These are phyloP conservation scores for Morone chrysops DNA, from an alignment of 2,113 vertebrate species.

Conservation along the genomic window DNA sequence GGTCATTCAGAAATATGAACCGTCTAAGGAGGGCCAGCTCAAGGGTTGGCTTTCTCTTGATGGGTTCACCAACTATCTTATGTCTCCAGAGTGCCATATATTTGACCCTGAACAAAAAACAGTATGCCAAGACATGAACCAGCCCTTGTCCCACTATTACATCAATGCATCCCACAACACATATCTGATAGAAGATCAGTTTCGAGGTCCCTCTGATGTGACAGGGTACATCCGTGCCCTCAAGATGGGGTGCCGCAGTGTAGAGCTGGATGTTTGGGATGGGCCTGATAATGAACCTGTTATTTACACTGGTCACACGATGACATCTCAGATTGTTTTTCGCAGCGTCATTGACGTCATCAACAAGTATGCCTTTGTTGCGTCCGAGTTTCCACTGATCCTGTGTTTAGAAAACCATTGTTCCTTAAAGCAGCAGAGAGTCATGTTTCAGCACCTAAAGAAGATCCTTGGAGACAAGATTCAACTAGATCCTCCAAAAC, in stretches of 20 bases:
- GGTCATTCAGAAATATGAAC: constrained; percentile 94
- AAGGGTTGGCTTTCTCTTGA: constrained; percentile 96
- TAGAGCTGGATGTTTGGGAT: constrained; percentile 97
- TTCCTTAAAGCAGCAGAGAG: constrained; percentile 94
- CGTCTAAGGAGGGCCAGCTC: constrained; percentile 93
- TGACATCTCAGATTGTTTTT: constrained; percentile 98
- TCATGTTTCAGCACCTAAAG: constrained; percentile 97
- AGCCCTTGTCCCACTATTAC: constrained; percentile 97
- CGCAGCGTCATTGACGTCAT: constrained; percentile 94
- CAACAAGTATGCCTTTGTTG: constrained; percentile 96
- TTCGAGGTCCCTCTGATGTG: constrained; percentile 97
- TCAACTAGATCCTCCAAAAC: constrained; percentile 86
- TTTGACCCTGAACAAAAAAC: constrained; percentile 98
- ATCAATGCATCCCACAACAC: constrained; percentile 98
- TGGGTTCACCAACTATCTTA: constrained; percentile 97
- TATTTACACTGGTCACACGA: constrained; percentile 97
- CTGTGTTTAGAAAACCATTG: constrained; percentile 98
- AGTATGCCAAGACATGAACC: constrained; percentile 97
- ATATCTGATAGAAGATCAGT: constrained; percentile 98
- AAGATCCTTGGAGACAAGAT: constrained; percentile 96
- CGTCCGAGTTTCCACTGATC: constrained; percentile 95
- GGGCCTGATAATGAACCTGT: constrained; percentile 97
- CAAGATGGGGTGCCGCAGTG: constrained; percentile 97
- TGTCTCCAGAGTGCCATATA: constrained; percentile 96
- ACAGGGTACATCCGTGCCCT: constrained; percentile 97